Evolutionary conservation across 1,140 invertebrate genomes (phyloP), one percentile per base, ranked within the genome.

Genomic region (Copidosoma floridanum): DNA sequence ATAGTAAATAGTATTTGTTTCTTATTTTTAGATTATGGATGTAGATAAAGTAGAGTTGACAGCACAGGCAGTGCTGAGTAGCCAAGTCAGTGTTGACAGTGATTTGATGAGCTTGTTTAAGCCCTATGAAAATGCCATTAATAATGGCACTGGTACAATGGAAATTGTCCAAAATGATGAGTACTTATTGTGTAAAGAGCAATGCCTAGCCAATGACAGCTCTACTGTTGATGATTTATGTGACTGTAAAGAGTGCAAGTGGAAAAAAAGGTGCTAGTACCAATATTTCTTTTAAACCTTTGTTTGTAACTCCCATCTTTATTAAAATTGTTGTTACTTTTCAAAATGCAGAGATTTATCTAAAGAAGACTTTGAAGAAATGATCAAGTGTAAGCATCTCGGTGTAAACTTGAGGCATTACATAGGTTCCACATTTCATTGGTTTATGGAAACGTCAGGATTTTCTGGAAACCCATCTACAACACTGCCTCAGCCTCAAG

Each of bases 391-490:
- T 53, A 83, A 84, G 63, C 76, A 78, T 47, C 73, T 82, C 48
- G 86, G 85, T 82, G 76, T 77, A 20, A 81, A 85, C 61, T 70
- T 87, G 20, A 72, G 83, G 24, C 81, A 83, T 37, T 78, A 81
- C 57, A 79, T 83, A 66, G 67, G 79, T 47, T 71, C 73, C 57
- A 72, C 81, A 4, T 83, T 83, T 67, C 73, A 80, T 46, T 72
- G 75, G 47, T 76, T 79, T 11, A 75, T 82, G 65, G 77, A 80
- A 65, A 64, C 68, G 16, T 67, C 72, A 48, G 68, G 65, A 52
- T 56, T 64, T 24, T 68, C 71, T 14, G 68, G 68, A 27, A 66
- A 71, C 53, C 59, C 63, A 14, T 61, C 68, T 57, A 63, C 71
- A 20, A 65, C 67, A 43, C 66, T 68, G 58, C 57, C 67, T 26